Base-by-base conservation (phyloP, 2,113 vertebrate genomes). In the Cyrtonyx montezumae region DNA sequence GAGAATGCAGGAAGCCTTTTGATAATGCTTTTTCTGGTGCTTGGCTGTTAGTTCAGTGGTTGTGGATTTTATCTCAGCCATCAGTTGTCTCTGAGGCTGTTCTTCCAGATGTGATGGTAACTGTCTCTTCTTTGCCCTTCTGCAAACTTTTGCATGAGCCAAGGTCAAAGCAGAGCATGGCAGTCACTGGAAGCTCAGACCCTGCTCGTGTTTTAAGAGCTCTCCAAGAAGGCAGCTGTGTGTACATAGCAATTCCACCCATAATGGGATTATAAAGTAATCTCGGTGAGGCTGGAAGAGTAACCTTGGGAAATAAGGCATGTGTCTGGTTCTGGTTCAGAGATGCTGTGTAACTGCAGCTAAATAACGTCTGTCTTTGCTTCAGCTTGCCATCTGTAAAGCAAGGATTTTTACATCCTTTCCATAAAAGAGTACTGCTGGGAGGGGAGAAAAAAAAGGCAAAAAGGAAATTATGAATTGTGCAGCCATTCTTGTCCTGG, bases 341-440 rank as follows among this genome's bases (percentile, higher is more conserved):
- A 58, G 48, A 28, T 1, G 0, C 59, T 51, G 42, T 36, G 71
- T 53, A 87, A 66, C 90, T 77, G 85, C 83, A 71, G 69, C 76
- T 75, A 71, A 88, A 48, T 61, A 80, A 48, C 0, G 20, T 59
- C 87, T 92, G 74, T 63, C 61, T 90, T 79, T 84, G 76, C 87
- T 90, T 92, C 87, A 85, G 75, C 69, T 94, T 82, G 36, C 89
- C 87, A 78, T 94, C 94, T 93, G 89, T 82, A 92, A 93, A 74
- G 61, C 55, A 76, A 87, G 46, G 75, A 15, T 32, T 87, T 95
- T 89, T 63, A 93, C 0, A 0, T 92, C 79, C 79, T 78, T 88
- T 84, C 76, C 79, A 93, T 94, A 93, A 91, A 85, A 82, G 61
- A 90, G 48, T 87, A 75, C 91, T 93, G 73, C 65, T 63, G 51